These are phyloP conservation scores for Pachyseris speciosa DNA, from an alignment of 64 coral and sea anemone species.

Conservation along the genomic window DNA sequence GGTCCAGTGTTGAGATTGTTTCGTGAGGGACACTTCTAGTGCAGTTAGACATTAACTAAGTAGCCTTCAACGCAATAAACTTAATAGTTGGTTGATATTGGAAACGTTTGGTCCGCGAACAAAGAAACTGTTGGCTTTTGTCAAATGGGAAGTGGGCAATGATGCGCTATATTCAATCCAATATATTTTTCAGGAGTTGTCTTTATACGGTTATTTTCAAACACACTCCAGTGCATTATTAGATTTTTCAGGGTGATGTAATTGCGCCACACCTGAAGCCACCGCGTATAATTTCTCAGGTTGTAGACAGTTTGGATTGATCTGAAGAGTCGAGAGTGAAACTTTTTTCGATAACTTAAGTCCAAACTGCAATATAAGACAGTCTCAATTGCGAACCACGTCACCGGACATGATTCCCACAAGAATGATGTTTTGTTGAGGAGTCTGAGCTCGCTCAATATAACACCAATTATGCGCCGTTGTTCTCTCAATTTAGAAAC, in stretches of 20 bases:
- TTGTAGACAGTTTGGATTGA: not conserved
- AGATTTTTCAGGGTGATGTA: not conserved
- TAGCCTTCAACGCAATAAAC: conserved; percentile 12
- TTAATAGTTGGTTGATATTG: conserved; percentile 40
- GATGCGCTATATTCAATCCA: not conserved
- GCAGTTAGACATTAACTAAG: not conserved
- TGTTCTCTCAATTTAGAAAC: conserved; percentile 14
- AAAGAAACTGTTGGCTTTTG: not conserved
- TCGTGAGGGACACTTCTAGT: not conserved
- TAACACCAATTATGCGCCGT: conserved; percentile 15
- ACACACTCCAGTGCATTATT: not conserved
- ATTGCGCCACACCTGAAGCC: too few relatives aligned
- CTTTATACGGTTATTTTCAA: conserved; percentile 8
- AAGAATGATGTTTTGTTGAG: conserved; percentile 7
- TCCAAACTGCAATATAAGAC: not conserved
- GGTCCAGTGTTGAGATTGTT: not conserved
- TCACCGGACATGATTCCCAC: conserved; percentile 29
- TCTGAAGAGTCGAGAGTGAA: not conserved
- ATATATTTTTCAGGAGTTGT: not conserved
- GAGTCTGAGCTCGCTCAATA: not conserved
- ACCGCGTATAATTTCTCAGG: too few relatives aligned
- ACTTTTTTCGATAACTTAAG: not conserved
- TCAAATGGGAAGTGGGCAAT: not conserved
- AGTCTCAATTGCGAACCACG: not conserved
- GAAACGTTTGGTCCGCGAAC: not conserved